A percentile compares a stretch with the other conserved stretches of the same genome.
phyloP scores from a whole-genome alignment of 1,140 invertebrate genomes.

The Gyrodactylus salaris region DNA sequence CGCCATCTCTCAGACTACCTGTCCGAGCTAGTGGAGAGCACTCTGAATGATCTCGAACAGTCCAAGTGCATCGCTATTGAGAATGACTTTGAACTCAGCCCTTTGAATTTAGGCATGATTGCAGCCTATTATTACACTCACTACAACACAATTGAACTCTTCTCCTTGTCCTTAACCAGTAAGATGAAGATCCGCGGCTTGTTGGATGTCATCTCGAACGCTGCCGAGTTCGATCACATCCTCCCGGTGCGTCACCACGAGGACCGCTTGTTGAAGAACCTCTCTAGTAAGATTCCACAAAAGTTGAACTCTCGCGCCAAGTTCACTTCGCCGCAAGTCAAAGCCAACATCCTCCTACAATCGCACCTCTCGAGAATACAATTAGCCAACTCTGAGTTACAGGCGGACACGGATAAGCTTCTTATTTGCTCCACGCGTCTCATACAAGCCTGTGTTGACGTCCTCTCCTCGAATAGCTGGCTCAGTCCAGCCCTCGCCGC shows the following conservation, averaged over 20 bases:
- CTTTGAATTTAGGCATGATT: slow-evolving; percentile 95
- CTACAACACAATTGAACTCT: slow-evolving; percentile 91
- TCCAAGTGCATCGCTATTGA: slow-evolving; percentile 82
- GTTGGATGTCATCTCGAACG: slow-evolving; percentile 81
- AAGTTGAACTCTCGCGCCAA: slow-evolving; percentile 32
- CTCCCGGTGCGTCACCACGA: slow-evolving; percentile 75
- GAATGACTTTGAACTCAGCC: slow-evolving; percentile 78
- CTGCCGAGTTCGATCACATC: slow-evolving; percentile 62
- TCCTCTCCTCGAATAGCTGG: slow-evolving; percentile 86
- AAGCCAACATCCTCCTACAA: slow-evolving; percentile 72
- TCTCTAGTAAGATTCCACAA: slow-evolving; percentile 41
- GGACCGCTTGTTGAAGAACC: slow-evolving; percentile 44
- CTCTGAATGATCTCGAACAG: slow-evolving; percentile 66
- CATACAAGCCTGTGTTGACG: slow-evolving; percentile 93
- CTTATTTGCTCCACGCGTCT: slow-evolving; percentile 39
- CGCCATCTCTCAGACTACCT: slow-evolving; percentile 84
- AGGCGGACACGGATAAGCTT: slow-evolving; percentile 70
- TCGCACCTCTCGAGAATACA: slow-evolving; percentile 73
- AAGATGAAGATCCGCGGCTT: slow-evolving; percentile 88
- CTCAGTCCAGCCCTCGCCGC: slow-evolving; percentile 75
- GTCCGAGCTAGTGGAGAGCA: slow-evolving; percentile 83
- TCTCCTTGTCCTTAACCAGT: slow-evolving; percentile 67
- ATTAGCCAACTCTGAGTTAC: slow-evolving; percentile 52
- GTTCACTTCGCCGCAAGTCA: slow-evolving; percentile 81
- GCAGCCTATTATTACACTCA: slow-evolving; percentile 99